Evolutionary conservation across 2,888 invertebrate species (phyloP).

Genomic region (Cotesia congregata): DNA sequence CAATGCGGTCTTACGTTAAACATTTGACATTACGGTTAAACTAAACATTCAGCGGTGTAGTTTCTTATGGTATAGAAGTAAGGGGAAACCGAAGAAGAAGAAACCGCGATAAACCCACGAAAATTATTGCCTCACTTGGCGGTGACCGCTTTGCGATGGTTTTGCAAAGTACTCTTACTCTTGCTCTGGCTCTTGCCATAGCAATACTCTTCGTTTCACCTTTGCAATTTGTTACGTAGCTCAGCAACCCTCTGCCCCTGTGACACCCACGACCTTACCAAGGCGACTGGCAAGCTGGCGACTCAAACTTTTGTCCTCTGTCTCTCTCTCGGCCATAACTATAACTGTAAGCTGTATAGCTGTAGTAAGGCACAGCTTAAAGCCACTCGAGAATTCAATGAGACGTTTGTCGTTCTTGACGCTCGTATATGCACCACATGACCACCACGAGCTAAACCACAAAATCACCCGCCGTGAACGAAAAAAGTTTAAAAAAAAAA

Average conservation of each 20-base stretch:
- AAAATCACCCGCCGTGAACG: slow-evolving; percentile 32
- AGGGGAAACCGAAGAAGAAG: slow-evolving; percentile 59
- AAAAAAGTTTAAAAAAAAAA: slow-evolving; percentile 23
- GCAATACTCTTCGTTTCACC: slow-evolving; percentile 11
- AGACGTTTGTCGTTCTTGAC: slow-evolving; percentile 31
- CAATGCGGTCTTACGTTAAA: not conserved
- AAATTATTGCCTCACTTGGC: slow-evolving; percentile 64
- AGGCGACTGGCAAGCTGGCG: slow-evolving; percentile 49
- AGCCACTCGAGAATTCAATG: slow-evolving; percentile 47
- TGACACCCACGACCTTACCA: slow-evolving; percentile 60
- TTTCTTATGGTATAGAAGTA: slow-evolving; percentile 46
- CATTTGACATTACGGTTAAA: slow-evolving; percentile 8
- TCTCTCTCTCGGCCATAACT: not conserved
- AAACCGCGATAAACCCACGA: slow-evolving; percentile 61
- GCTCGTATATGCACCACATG: slow-evolving; percentile 24
- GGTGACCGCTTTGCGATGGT: slow-evolving; percentile 45
- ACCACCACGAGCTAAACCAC: slow-evolving; percentile 38
- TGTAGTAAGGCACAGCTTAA: slow-evolving; percentile 9
- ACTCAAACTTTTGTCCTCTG: not conserved
- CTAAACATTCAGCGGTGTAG: slow-evolving; percentile 18
- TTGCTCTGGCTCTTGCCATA: too few species aligned
- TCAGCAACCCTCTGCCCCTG: slow-evolving; percentile 52
- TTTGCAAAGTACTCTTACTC: slow-evolving; percentile 1
- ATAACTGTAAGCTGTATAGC: not conserved
- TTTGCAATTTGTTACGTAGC: slow-evolving; percentile 51